phyloP scores from a whole-genome alignment of 2,797 vertebrate genomes.

The Spondyliosoma cantharus region DNA sequence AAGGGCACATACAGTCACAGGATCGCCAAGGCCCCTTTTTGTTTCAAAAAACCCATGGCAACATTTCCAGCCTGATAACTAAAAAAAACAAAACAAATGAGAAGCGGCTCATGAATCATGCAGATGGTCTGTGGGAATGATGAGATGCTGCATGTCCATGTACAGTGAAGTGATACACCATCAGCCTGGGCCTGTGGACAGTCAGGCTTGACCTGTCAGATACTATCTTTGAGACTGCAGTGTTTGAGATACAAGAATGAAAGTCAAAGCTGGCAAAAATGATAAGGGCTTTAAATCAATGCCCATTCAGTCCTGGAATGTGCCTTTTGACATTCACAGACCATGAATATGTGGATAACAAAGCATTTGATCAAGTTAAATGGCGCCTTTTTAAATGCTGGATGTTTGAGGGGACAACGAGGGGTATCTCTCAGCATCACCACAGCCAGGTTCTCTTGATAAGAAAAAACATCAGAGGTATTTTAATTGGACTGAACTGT shows the following conservation, averaged over 20 bases:
- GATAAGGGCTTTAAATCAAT: constrained; percentile 4
- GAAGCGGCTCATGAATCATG: constrained; percentile 10
- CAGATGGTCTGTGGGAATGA: neutral
- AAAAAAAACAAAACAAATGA: neutral
- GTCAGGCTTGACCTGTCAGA: constrained; percentile 32
- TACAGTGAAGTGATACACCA: neutral
- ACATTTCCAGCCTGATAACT: constrained; percentile 15
- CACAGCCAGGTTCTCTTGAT: neutral
- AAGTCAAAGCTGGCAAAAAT: constrained; percentile 23
- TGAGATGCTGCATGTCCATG: neutral
- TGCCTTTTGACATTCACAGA: constrained; percentile 11
- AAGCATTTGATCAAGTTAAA: neutral
- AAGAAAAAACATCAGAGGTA: neutral
- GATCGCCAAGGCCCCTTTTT: constrained; percentile 8
- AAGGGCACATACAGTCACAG: no score
- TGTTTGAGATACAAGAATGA: constrained; percentile 16
- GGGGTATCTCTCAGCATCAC: constrained; percentile 7
- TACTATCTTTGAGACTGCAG: constrained; percentile 28
- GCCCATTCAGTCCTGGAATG: constrained; percentile 7
- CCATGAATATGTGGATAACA: neutral
- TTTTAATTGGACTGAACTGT: constrained; percentile 37
- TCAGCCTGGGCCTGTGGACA: constrained; percentile 1
- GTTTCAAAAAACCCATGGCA: neutral
- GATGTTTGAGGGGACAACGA: neutral
- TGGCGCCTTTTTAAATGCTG: neutral